Evolutionary conservation across 2,113 vertebrate species (phyloP), one percentile per base, ranked within the genome.

Genomic region (Dolichallabes microphthalmus): DNA sequence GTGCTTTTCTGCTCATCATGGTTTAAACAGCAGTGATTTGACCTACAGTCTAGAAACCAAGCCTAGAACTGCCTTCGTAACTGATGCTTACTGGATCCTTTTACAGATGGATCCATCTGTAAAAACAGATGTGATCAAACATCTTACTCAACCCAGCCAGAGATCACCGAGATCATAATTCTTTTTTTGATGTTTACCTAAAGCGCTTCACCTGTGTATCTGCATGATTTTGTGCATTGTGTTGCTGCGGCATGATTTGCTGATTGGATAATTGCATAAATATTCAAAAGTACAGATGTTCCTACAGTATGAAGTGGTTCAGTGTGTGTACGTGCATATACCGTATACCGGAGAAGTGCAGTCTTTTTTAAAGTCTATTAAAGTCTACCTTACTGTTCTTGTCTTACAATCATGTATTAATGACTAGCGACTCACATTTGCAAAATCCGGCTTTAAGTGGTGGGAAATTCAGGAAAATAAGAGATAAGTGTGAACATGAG

Each of bases 401-500:
- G 27, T 66, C n/a, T 66, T 66, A 5, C 2, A 30, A 45, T 13
- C 35, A 71, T 45, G 68, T 71, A 45, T 45, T 71, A 71, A 45
- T 71, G 8, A 10, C 6, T 71, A 20, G 68, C 45, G 19, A 68
- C 15, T 32, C 30, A 32, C 15, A 68, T 68, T 68, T 68, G 64
- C n/a, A 30, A 68, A 32, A 45, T 53, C 30, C 14, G 32, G 19
- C 32, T 79, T 35, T 32, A 60, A 60, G 27, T 35, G 27, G 53
- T 79, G 53, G 53, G 27, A 79, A 19, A 60, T 79, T 79, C 76
- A 60, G 76, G 19, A 77, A 77, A 57, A 27, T 30, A 19, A 60
- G 55, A 79, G 6, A 17, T 2, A 27, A 63, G 22, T 80, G 58
- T n/a, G 58, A 80, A 45, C 58, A 80, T 80, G 35, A 80, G 22